These are phyloP conservation scores for Drosophila azteca DNA, from an alignment of 1,140 invertebrate species.

Conservation along the genomic window DNA sequence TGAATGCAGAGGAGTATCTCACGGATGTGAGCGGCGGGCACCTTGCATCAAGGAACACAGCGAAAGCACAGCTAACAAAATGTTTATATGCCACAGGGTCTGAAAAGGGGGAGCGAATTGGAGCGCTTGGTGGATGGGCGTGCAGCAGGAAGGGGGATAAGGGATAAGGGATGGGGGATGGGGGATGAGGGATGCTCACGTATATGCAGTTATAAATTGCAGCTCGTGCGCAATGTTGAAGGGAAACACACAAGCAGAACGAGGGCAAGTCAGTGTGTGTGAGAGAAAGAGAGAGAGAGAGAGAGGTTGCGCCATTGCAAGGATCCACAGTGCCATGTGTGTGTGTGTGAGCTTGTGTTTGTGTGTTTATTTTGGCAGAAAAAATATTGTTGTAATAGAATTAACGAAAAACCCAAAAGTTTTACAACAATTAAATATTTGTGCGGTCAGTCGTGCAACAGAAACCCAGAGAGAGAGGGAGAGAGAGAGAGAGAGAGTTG, in stretches of 20 bases:
- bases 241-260: constrained; percentile 9
- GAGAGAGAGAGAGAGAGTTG: no score
- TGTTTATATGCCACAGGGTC: constrained; percentile 66
- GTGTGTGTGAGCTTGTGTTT: neutral
- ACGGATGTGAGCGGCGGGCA: constrained; percentile 45
- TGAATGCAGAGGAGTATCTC: constrained; percentile 6
- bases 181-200: constrained; percentile 41
- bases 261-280: neutral
- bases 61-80: constrained; percentile 77
- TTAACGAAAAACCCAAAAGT: constrained; percentile 66
- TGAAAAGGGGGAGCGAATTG: neutral
- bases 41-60: constrained; percentile 23
- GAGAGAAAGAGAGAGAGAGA: neutral
- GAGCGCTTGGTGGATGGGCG: neutral
- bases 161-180: neutral
- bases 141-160: neutral
- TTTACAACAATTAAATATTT: constrained; percentile 65
- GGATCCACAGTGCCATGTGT: constrained; percentile 15
- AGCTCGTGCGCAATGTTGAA: constrained; percentile 67
- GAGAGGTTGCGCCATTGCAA: neutral
- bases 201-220: constrained; percentile 81
- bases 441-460: constrained; percentile 30
- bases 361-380: constrained; percentile 41
- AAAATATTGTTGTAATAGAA: constrained; percentile 63
- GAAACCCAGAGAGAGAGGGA: neutral